phyloP scores from a whole-genome alignment of 2,113 vertebrate genomes.

The Ochotona curzoniae region DNA sequence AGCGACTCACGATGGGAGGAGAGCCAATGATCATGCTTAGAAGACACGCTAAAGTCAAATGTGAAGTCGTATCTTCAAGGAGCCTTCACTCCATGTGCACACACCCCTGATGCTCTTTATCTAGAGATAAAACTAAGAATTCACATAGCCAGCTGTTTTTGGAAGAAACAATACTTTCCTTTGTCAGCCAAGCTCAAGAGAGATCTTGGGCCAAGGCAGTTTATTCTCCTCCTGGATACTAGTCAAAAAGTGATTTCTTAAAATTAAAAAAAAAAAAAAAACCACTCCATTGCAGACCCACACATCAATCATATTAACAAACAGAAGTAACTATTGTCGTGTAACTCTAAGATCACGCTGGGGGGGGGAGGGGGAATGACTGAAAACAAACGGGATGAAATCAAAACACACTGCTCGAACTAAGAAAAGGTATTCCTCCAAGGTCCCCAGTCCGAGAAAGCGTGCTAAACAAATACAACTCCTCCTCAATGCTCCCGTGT shows the following conservation, averaged over 20 bases:
- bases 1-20: constrained; percentile 61
- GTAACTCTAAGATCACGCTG: constrained; percentile 28
- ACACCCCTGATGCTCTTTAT: neutral
- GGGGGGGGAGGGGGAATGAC: constrained; percentile 71
- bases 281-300: constrained; percentile 72
- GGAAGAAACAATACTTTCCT: constrained; percentile 73
- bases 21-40: neutral
- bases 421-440: neutral
- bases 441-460: neutral
- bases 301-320: constrained; percentile 76
- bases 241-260: constrained; percentile 67
- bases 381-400: constrained; percentile 31
- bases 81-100: constrained; percentile 66
- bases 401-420: constrained; percentile 57
- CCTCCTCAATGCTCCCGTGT: neutral
- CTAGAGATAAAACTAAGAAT: constrained; percentile 53
- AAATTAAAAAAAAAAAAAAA: constrained; percentile 40
- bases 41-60: constrained; percentile 11
- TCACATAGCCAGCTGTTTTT: constrained; percentile 55
- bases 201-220: neutral
- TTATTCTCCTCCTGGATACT: constrained; percentile 30
- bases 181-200: constrained; percentile 63
- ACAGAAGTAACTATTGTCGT: constrained; percentile 80
- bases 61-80: constrained; percentile 44
- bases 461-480: constrained; percentile 37